Base-by-base conservation (phyloP, 2,797 vertebrate genomes). In the Rhinatrema bivittatum region DNA sequence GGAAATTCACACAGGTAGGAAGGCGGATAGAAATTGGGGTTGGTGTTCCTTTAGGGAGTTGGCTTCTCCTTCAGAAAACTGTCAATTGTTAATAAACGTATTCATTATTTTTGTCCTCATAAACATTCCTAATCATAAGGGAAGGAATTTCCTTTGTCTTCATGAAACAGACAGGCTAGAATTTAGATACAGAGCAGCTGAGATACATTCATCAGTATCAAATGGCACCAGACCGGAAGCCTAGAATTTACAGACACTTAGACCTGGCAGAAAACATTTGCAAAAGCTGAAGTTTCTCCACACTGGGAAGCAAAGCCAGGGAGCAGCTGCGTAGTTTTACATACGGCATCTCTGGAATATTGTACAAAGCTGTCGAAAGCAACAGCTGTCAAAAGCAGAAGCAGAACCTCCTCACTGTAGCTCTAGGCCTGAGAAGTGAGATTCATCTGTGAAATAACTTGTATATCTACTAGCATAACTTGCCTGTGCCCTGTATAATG, bases 201-300 rank as follows among this genome's bases (percentile, higher is more conserved):
- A 42, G 36, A 35, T 9, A 1, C 42, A 39, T 35, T 55, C 62
- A 47, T 61, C 56, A 35, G 43, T 62, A 51, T 46, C 46, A 62
- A 26, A 45, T 42, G 36, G 33, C 36, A 50, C 46, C 39, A 63
- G 61, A 51, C 51, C 58, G 68, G 49, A 39, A 38, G 44, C 52
- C 55, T 64, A 64, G 57, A 70, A 62, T 63, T 56, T 50, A 44
- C 29, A 54, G 56, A 39, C 44, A 44, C 36, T 12, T 31, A 3
- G 21, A 23, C n/a, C n/a, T n/a, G n/a, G n/a, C n/a, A n/a, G n/a
- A n/a, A n/a, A n/a, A n/a, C n/a, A n/a, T n/a, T n/a, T n/a, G n/a
- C n/a, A n/a, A n/a, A n/a, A n/a, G n/a, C n/a, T n/a, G n/a, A n/a
- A n/a, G n/a, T n/a, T 19, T 18, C 53, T 46, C 28, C 43, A 67